Base-by-base conservation (phyloP, 2,113 vertebrate species). In the Raja brachyura region DNA sequence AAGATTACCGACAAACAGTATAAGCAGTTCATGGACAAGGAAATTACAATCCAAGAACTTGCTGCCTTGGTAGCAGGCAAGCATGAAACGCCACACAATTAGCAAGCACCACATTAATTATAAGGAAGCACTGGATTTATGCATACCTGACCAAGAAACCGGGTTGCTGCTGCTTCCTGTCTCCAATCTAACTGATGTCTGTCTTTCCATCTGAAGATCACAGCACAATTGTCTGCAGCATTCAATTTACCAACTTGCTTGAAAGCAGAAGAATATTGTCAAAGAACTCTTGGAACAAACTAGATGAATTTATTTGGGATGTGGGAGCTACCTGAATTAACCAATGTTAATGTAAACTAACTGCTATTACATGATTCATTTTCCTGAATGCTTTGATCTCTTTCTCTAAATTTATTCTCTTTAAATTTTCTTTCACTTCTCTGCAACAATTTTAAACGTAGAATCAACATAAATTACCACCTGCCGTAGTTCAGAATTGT, bases 21-120 rank as follows among this genome's bases (percentile, higher is more conserved):
- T 0, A 96, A 99, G 93, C 97, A 97, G 95, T 99, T 99, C 94
- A 94, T 97, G 93, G 97, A 98, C 95, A 99, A 99, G 95, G 97
- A 99, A 94, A 97, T 99, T 95, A 97, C 97, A 1, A 99, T 99
- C 94, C 98, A 99, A 94, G 99, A 99, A 95, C 96, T 99, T 95
- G 99, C 98, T 0, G 95, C 97, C 39, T 94, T 99, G 96, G 97
- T 99, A 94, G 98, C 98, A 0, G 98, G 98, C 85, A 96, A 96
- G 77, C 95, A 1, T 22, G 93, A 93, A 88, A 95, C 92, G 94
- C 4, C 59, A 31, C 93, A 28, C 31, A 68, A 88, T 88, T n/a
- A 88, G 78, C 63, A 70, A 93, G 28, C 73, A n/a, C 22, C 63
- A 0, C 39, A 85, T 93, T 59, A 93, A 63, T 39, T 93, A 93